phyloP scores from a whole-genome alignment of 1,140 invertebrate genomes.

The Aricia agestis region DNA sequence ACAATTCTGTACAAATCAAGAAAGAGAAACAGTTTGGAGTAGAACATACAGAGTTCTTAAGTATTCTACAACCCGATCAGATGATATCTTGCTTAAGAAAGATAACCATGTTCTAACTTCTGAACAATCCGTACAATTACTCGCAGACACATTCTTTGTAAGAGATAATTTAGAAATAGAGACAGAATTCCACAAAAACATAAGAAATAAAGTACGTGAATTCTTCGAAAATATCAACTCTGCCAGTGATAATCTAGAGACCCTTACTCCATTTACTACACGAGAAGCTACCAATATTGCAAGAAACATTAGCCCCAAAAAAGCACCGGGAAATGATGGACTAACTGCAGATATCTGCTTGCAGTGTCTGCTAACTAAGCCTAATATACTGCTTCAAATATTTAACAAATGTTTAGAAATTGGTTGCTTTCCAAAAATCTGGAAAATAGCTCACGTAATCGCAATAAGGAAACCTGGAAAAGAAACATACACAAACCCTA shows the following conservation, averaged over 20 bases:
- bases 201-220: neutral
- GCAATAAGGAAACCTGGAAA: neutral
- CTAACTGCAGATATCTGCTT: neutral
- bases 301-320: neutral
- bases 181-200: neutral
- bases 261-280: neutral
- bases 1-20: neutral
- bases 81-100: no score
- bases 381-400: neutral
- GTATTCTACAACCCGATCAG: neutral
- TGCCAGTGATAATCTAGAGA: neutral
- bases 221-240: neutral
- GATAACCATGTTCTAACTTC: no score
- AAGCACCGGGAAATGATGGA: conserved; percentile 9
- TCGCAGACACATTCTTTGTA: neutral
- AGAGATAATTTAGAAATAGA: neutral
- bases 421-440: neutral
- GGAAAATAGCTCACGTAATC: neutral
- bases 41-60: neutral
- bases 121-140: neutral
- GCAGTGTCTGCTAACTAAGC: neutral
- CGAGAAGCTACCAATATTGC: neutral
- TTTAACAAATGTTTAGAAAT: neutral
- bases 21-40: neutral
- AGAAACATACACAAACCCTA: no score